Percentiles rank a stretch among this genome's conserved stretches.
Evolutionary conservation across 2,113 vertebrate species (phyloP).

Genomic region (Ceuthmochares aereus): DNA sequence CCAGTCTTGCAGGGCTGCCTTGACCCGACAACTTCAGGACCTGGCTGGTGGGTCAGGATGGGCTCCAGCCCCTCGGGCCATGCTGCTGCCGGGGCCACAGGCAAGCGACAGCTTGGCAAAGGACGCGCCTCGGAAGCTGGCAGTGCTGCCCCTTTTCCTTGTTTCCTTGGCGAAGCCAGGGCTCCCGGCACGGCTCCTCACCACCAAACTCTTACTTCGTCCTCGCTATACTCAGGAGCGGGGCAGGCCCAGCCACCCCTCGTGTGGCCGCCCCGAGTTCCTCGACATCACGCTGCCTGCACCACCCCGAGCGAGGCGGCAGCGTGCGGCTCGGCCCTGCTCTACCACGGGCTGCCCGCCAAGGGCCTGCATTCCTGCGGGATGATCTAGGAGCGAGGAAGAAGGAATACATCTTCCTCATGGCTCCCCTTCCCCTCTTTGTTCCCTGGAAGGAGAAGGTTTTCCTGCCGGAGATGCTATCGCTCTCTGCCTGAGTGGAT

Average conservation of each 20-base stretch:
- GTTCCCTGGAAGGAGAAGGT: slow-evolving; percentile 70
- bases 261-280: accelerated
- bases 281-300: background rate
- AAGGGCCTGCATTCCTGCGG: slow-evolving; percentile 70
- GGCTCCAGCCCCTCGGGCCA: background rate
- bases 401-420: slow-evolving; percentile 62
- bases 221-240: accelerated
- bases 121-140: accelerated
- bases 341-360: background rate
- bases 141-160: background rate
- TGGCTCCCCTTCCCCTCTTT: slow-evolving; percentile 66
- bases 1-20: accelerated
- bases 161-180: background rate
- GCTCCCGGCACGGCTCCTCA: background rate
- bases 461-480: slow-evolving; percentile 78
- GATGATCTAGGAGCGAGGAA: slow-evolving; percentile 68
- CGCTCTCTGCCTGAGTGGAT: slow-evolving; percentile 61
- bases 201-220: background rate
- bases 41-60: background rate
- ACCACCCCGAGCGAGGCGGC: background rate
- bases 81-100: background rate
- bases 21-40: background rate
- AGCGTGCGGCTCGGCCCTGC: accelerated
- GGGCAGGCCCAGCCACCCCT: background rate
- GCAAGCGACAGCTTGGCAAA: accelerated